Conservation (phyloP, 2,888 invertebrate species). For the Perithous albicinctus region DNA sequence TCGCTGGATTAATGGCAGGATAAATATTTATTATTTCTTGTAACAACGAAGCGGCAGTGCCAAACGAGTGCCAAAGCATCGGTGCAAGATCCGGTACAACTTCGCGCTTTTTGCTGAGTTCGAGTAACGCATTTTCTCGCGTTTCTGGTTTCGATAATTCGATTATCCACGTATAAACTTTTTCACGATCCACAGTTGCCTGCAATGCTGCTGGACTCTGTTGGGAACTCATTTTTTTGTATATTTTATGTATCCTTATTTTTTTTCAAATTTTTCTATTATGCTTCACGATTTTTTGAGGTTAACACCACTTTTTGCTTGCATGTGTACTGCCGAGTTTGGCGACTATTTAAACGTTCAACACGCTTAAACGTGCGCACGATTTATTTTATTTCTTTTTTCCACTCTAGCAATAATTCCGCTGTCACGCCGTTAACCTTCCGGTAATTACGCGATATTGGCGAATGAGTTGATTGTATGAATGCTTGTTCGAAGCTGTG, state of each 20-base stretch:
- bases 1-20: conserved; percentile 99
- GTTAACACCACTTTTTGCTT: conserved; percentile 43
- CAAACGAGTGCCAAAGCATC: conserved; percentile 99
- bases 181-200: conserved; percentile 92
- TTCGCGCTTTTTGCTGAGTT: conserved; percentile 95
- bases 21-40: conserved; percentile 99
- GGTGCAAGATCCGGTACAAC: conserved; percentile 98
- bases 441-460: not conserved
- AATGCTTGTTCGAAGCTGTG: too few species aligned
- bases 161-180: conserved; percentile 96
- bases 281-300: conserved; percentile 38
- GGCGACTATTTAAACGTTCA: not conserved
- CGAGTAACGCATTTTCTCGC: conserved; percentile 97
- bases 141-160: conserved; percentile 97
- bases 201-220: conserved; percentile 91
- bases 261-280: too few species aligned
- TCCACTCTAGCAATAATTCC: too few species aligned
- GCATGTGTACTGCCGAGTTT: conserved; percentile 20
- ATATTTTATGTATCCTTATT: too few species aligned
- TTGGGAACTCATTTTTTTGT: conserved; percentile 90
- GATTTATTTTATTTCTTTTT: too few species aligned
- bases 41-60: conserved; percentile 97
- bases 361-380: too few species aligned
- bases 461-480: not conserved
- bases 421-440: too few species aligned